Evolutionary conservation across 2,113 vertebrate genomes (phyloP).

Genomic region (Neolamprologus longior): DNA sequence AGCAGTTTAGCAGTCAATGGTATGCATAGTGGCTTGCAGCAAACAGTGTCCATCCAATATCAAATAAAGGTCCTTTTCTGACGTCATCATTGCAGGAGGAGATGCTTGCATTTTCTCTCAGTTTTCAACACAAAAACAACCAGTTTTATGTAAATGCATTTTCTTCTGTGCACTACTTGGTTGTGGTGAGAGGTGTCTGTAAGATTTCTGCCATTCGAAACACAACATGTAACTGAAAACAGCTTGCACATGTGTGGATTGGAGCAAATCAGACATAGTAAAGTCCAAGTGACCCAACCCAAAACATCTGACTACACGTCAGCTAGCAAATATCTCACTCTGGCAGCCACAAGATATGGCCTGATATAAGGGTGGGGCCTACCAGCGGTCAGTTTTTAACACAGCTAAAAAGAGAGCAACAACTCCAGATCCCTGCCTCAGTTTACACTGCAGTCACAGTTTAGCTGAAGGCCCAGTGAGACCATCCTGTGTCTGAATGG

Average conservation of each 20-base stretch:
- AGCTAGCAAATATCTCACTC: background rate
- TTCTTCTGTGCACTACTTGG: background rate
- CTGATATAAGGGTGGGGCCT: slow-evolving; percentile 1
- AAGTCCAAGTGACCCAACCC: slow-evolving; percentile 6
- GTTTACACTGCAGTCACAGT: background rate
- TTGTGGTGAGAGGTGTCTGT: background rate
- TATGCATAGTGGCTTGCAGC: background rate
- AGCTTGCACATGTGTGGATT: background rate
- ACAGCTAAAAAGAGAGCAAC: background rate
- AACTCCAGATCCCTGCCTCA: background rate
- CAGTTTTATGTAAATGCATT: background rate
- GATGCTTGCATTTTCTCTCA: background rate
- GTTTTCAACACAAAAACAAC: background rate
- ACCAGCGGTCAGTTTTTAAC: background rate
- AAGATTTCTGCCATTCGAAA: background rate
- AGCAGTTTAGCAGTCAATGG: background rate
- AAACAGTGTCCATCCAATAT: background rate
- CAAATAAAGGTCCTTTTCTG: background rate
- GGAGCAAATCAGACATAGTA: background rate
- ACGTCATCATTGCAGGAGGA: background rate
- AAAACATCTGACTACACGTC: background rate
- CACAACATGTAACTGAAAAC: background rate
- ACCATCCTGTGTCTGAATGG: background rate
- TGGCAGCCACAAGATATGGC: background rate
- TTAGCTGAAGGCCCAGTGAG: background rate